Conservation (phyloP, 2,113 vertebrate species). For the Scalopus aquaticus region DNA sequence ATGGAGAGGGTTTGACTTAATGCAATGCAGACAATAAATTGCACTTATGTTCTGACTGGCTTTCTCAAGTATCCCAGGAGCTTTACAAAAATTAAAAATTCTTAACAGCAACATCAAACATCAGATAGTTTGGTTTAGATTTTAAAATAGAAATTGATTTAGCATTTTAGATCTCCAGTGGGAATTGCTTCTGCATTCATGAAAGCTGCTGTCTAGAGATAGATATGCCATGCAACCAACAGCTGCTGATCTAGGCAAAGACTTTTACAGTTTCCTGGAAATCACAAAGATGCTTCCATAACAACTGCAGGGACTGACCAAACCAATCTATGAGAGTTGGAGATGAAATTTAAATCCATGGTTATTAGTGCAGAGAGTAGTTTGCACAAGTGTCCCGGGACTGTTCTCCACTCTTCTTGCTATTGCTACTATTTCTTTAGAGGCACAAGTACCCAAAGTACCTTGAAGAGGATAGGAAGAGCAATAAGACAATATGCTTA, state of each 20-base stretch:
- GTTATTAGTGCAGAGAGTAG: conserved; percentile 12
- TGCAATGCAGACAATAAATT: conserved; percentile 44
- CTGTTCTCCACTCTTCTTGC: neutral
- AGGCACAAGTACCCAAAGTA: neutral
- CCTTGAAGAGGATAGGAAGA: neutral
- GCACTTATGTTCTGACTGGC: conserved; percentile 36
- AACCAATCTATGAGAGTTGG: neutral
- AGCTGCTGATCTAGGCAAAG: conserved; percentile 51
- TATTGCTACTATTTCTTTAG: neutral
- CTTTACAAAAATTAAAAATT: conserved; percentile 72
- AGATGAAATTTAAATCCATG: conserved; percentile 41
- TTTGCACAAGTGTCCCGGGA: neutral
- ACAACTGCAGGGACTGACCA: conserved; percentile 62
- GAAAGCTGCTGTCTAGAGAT: conserved; percentile 4
- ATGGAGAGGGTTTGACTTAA: neutral
- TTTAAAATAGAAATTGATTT: conserved; percentile 72
- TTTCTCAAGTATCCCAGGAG: conserved; percentile 17
- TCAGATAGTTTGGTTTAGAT: conserved; percentile 66
- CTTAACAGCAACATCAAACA: conserved; percentile 67
- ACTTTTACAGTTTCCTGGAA: conserved; percentile 70
- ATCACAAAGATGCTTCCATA: conserved; percentile 63
- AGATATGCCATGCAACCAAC: neutral
- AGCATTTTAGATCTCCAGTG: conserved; percentile 61
- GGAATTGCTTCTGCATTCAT: conserved; percentile 15
- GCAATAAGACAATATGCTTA: neutral